Evolutionary conservation across 2,888 invertebrate species (phyloP).

Genomic region (Heteromyza rotundicornis): DNA sequence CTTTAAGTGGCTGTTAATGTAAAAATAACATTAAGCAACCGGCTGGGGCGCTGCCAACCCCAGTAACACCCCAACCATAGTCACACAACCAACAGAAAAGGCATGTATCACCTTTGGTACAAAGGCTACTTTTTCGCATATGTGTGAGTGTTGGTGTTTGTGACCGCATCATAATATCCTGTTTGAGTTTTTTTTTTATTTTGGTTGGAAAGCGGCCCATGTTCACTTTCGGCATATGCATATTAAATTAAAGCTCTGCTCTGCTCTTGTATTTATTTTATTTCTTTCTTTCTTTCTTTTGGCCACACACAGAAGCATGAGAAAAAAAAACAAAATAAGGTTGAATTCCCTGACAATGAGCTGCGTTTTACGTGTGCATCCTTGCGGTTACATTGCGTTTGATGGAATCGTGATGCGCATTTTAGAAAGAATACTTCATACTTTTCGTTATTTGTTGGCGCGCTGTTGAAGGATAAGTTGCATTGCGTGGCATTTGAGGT

Average conservation of each 20-base stretch:
- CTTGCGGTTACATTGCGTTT: slow-evolving; percentile 39
- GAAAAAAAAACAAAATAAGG: background rate
- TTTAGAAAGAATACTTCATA: background rate
- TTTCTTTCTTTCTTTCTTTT: slow-evolving; percentile 29
- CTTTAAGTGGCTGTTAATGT: slow-evolving; percentile 40
- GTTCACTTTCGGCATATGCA: slow-evolving; percentile 16
- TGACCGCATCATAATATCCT: background rate
- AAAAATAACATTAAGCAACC: slow-evolving; percentile 45
- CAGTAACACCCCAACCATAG: slow-evolving; percentile 27
- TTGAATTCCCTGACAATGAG: slow-evolving; percentile 40
- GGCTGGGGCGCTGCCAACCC: slow-evolving; percentile 11
- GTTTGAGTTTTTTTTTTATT: background rate
- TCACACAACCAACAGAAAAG: slow-evolving; percentile 8
- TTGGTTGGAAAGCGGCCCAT: background rate
- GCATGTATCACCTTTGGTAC: slow-evolving; percentile 1
- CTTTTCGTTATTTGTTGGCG: no score
- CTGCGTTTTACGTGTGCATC: slow-evolving; percentile 48
- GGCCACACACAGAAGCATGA: no score
- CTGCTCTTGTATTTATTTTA: slow-evolving; percentile 13
- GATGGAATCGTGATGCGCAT: slow-evolving; percentile 7
- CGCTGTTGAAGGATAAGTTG: background rate
- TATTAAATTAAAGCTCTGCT: slow-evolving; percentile 30
- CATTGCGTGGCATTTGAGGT: slow-evolving; percentile 17
- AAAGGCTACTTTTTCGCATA: slow-evolving; percentile 2
- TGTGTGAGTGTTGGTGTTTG: background rate